Evolutionary conservation across 2,113 vertebrate species (phyloP), one percentile per base, ranked within the genome.

Genomic region (Crypturellus undulatus): DNA sequence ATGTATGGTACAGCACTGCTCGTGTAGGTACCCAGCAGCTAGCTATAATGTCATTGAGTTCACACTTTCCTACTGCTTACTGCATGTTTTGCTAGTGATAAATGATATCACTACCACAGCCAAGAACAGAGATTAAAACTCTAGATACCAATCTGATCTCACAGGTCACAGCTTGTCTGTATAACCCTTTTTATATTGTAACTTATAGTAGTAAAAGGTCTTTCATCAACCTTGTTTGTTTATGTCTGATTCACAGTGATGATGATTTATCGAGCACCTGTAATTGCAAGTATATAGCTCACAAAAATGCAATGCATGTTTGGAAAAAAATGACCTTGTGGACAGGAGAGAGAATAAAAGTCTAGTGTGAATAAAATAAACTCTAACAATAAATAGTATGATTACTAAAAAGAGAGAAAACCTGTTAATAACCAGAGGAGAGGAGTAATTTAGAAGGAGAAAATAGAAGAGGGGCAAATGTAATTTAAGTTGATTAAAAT

Each of bases 171-270:
- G 62, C 79, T 95, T 89, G 84, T 91, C 89, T 87, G 65, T 84
- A 58, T 77, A 89, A 85, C 36, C 43, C 0, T 0, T 79, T 92
- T 95, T 70, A 56, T 81, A 43, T 86, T 84, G 47, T 76, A 93
- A 91, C 77, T 69, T 84, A 94, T 93, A 79, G 85, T 62, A 86
- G 42, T 65, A 92, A 95, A 84, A 95, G 42, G 38, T 90, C 52
- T 95, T 95, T 92, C 68, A 92, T 95, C 89, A 73, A 2, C 59
- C 73, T 88, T 90, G 85, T 96, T 96, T 95, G 87, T 93, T 96
- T 93, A 83, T 92, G 81, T 42, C 6, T 91, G 76, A 73, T 81
- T 93, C 80, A 72, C 67, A 54, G 75, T 51, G 89, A 94, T 70
- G 86, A 65, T 83, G 94, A 94, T 81, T 91, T 94, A 81, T 68